Percentiles rank a stretch among this genome's conserved stretches.
These are phyloP conservation scores for Discoglossus pictus DNA, from an alignment of 2,797 vertebrate species.

Conservation along the genomic window DNA sequence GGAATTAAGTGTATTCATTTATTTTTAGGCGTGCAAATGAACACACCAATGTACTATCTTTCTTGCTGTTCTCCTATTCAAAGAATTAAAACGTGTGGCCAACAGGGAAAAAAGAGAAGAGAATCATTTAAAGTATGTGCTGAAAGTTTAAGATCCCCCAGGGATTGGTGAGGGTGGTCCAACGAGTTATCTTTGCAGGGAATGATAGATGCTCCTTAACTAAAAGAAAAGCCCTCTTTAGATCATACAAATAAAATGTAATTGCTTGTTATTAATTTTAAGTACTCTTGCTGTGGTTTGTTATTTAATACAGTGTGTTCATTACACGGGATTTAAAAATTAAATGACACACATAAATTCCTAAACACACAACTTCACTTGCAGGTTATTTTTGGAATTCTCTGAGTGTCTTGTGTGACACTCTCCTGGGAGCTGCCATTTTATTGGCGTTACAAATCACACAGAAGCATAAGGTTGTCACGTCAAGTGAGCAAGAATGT, in stretches of 20 bases:
- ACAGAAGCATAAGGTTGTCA: constrained; percentile 43
- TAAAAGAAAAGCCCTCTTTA: constrained; percentile 43
- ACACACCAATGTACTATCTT: too few species aligned
- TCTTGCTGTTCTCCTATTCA: too few species aligned
- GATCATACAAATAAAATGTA: too few species aligned
- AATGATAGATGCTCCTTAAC: constrained; percentile 42
- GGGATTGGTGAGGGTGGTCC: constrained; percentile 10
- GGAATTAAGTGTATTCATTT: too few species aligned
- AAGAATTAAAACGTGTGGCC: neutral
- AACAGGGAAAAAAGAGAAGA: constrained; percentile 1
- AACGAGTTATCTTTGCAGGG: constrained; percentile 6
- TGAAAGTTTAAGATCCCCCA: constrained; percentile 18
- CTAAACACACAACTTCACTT: constrained; percentile 5
- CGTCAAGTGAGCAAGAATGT: constrained; percentile 25
- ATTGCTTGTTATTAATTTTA: too few species aligned
- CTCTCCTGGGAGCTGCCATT: constrained; percentile 38
- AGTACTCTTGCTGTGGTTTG: too few species aligned
- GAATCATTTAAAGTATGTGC: constrained; percentile 12
- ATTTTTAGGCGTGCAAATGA: too few species aligned
- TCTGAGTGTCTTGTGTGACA: constrained; percentile 27
- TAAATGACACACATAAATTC: too few species aligned
- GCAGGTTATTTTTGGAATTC: constrained; percentile 37
- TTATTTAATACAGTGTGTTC: too few species aligned
- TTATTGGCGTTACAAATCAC: constrained; percentile 35
- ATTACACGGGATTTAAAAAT: too few species aligned